phyloP scores from a whole-genome alignment of 1,140 invertebrate species.

The Ditylenchus dipsaci region DNA sequence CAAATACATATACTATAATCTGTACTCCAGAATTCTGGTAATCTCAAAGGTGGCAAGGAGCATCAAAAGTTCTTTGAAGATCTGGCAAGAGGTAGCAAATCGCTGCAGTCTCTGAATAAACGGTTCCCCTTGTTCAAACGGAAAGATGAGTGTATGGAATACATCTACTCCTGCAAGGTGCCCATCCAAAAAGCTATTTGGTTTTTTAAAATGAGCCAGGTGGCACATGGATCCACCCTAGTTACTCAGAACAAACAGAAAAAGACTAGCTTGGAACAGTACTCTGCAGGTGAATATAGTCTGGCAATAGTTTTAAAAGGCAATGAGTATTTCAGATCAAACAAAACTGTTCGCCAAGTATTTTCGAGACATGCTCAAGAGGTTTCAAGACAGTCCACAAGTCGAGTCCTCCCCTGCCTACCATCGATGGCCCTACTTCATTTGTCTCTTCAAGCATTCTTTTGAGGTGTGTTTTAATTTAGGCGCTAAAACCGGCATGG shows the following conservation, averaged over 20 bases:
- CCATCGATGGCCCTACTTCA: slow-evolving; percentile 47
- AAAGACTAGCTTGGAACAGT: slow-evolving; percentile 9
- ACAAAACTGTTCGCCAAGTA: slow-evolving; percentile 33
- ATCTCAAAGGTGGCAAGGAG: background rate
- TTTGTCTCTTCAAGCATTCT: slow-evolving; percentile 44
- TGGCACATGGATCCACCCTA: slow-evolving; percentile 8
- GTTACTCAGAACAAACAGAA: slow-evolving; percentile 18
- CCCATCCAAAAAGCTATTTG: slow-evolving; percentile 42
- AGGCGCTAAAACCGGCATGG: background rate
- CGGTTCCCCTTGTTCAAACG: slow-evolving; percentile 27
- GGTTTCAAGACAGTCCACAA: slow-evolving; percentile 23
- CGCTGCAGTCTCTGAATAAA: slow-evolving; percentile 24
- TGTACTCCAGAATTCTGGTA: background rate
- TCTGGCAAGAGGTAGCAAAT: slow-evolving; percentile 29
- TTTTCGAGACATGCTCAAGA: slow-evolving; percentile 23
- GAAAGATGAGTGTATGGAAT: slow-evolving; percentile 42
- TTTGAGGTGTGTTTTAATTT: slow-evolving; percentile 32
- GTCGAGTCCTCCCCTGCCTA: slow-evolving; percentile 29
- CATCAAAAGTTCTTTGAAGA: slow-evolving; percentile 32
- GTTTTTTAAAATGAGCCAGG: slow-evolving; percentile 47
- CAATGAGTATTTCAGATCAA: slow-evolving; percentile 22
- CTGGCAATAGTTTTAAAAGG: background rate
- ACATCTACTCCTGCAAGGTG: slow-evolving; percentile 35
- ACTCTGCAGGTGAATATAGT: slow-evolving; percentile 10
- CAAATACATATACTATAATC: background rate